Conservation (phyloP, 2,797 vertebrate species). For the Crocidura indochinensis region DNA sequence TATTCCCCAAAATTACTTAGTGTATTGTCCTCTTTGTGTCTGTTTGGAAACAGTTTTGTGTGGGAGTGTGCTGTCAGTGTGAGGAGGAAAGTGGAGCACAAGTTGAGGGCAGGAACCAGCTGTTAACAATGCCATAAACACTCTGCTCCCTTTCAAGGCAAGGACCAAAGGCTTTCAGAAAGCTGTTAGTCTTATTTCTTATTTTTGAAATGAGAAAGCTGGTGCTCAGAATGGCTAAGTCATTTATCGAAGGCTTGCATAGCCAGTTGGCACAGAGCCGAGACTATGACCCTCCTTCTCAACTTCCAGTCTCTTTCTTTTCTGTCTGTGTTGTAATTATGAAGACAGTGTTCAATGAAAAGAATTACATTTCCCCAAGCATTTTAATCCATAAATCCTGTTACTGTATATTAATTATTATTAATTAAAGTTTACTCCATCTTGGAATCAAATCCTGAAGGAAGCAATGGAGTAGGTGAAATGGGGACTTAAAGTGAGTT, state of each 20-base stretch:
- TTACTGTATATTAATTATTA: slow-evolving; percentile 33
- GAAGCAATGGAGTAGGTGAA: slow-evolving; percentile 45
- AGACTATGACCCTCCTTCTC: background rate
- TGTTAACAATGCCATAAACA: slow-evolving; percentile 22
- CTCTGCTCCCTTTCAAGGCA: background rate
- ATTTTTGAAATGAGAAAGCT: background rate
- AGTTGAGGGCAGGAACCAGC: slow-evolving; percentile 11
- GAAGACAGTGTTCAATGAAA: background rate
- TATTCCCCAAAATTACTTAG: slow-evolving; percentile 70
- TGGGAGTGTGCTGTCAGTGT: slow-evolving; percentile 12
- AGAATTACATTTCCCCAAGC: slow-evolving; percentile 28
- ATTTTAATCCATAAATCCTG: background rate
- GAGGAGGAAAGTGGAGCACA: slow-evolving; percentile 15
- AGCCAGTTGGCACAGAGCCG: background rate
- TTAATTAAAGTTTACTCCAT: slow-evolving; percentile 63
- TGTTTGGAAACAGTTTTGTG: slow-evolving; percentile 61
- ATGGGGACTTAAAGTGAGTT: background rate
- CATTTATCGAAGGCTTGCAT: background rate
- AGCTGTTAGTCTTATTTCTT: background rate
- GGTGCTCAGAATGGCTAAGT: slow-evolving; percentile 40
- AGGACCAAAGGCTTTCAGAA: background rate
- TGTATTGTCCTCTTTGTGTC: slow-evolving; percentile 70
- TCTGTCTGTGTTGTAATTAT: background rate
- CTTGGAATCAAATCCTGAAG: slow-evolving; percentile 35
- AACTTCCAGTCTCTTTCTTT: background rate